Base-by-base conservation (phyloP, 92 coral and sea anemone species). In the Hydrozoanthus gracilis region DNA sequence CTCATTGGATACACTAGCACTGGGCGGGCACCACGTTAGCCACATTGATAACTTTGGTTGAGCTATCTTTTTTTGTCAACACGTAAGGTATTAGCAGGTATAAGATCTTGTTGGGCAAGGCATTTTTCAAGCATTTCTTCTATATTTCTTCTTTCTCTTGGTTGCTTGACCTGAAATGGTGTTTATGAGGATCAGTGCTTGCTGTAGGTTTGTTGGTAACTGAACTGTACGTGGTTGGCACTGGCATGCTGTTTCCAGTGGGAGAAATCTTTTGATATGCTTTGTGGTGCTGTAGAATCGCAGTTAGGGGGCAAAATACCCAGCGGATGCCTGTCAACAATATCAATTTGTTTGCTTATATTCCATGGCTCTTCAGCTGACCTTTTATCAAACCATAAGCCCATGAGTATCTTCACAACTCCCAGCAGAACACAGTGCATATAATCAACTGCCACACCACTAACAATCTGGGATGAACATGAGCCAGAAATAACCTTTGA, bases 351-450 rank as follows among this genome's bases (percentile, higher is more conserved):
- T 66, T 80, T 83, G 62, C 91, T 71, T 18, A 93, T 83, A 68
- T n/a, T 88, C 88, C 88, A 93, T 4, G 11, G 60, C 83, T 91
- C 87, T 20, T 90, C 44, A 13, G 91, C 83, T 69, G 88, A 86
- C 20, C 87, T 5, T 52, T 93, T 93, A 18, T 93, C 90, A 72
- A 91, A 87, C 96, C 94, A 93, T 83, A 93, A 77, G 39, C 76
- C 61, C 77, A 80, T 88, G 3, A 90, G 88, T 88, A 83, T 91
- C 76, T 93, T 93, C 47, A 64, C 86, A 12, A 91, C 88, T 50
- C 96, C 94, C 64, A 93, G 51, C 51, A 93, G 83, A 79, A 88
- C 88, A 77, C 91, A 76, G 58, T 93, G 96, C 94, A 93, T 93
- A 49, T 93, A 93, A 78, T 93, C 96, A 1, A 93, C 60, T 6